Percentiles rank a stretch among this genome's conserved stretches.
Conservation (phyloP, 2,888 invertebrate genomes). For the Desoria tigrina region DNA sequence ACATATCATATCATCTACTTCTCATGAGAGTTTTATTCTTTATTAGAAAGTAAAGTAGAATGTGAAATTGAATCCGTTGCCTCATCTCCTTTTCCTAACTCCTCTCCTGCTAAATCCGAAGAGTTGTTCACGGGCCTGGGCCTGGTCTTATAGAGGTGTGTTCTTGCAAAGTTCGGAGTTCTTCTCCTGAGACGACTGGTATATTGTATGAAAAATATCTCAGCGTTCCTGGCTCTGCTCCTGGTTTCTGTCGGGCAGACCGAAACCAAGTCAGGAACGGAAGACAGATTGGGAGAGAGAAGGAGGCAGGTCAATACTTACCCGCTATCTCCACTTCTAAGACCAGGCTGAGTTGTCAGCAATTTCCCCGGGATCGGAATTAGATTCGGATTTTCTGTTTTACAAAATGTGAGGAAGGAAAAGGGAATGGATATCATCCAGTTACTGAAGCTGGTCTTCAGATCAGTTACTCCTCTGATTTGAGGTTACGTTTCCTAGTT, state of each 20-base stretch:
- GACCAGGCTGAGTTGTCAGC: not conserved
- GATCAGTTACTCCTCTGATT: not conserved
- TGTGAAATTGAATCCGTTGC: no score
- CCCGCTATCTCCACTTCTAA: constrained; percentile 15
- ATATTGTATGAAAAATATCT: constrained; percentile 4
- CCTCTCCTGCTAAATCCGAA: no score
- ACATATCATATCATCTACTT: no score
- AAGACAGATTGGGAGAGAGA: constrained; percentile 23
- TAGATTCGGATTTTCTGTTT: constrained; percentile 17
- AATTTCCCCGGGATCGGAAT: constrained; percentile 8
- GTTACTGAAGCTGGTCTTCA: not conserved
- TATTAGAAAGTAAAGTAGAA: no score
- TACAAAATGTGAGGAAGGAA: constrained; percentile 6
- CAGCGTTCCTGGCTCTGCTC: constrained; percentile 19
- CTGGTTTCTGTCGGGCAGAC: constrained; percentile 15
- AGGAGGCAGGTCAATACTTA: constrained; percentile 18
- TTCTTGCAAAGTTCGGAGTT: no score
- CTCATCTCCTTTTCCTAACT: no score
- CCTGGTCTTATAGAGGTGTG: no score
- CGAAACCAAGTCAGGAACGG: constrained; percentile 8
- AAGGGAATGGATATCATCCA: not conserved
- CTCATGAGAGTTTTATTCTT: no score
- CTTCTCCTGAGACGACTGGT: not conserved
- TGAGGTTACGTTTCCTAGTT: not conserved
- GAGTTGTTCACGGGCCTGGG: no score